Evolutionary conservation across 2,113 vertebrate species (phyloP).

Genomic region (Sigmodon hispidus): DNA sequence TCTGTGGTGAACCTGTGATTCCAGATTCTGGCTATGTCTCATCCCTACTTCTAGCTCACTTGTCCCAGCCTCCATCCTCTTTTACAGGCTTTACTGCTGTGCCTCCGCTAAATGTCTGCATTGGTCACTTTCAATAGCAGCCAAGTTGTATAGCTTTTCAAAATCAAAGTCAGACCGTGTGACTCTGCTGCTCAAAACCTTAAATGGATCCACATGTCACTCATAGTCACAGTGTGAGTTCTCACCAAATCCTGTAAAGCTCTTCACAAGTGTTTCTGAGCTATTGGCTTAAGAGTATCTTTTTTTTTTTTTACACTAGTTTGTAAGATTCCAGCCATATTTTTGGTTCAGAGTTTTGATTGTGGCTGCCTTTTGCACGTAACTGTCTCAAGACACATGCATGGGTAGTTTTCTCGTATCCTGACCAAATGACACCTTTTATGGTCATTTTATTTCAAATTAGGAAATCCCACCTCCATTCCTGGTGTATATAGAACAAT

Average conservation of each 20-base stretch:
- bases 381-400: not conserved
- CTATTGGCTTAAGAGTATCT: not conserved
- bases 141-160: not conserved
- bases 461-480: not conserved
- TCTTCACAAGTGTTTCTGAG: not conserved
- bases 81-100: not conserved
- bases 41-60: not conserved
- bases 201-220: not conserved
- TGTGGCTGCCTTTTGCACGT: not conserved
- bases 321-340: not conserved
- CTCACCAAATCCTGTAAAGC: not conserved
- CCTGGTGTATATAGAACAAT: not conserved
- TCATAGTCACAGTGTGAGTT: not conserved
- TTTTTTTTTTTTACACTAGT: not conserved
- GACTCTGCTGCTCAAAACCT: conserved; percentile 5
- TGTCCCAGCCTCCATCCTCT: not conserved
- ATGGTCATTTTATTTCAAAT: not conserved
- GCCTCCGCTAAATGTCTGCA: not conserved
- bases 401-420: not conserved
- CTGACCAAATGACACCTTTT: not conserved
- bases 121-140: not conserved
- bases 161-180: conserved; percentile 35
- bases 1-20: not conserved
- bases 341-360: not conserved
- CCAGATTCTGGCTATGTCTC: not conserved